Evolutionary conservation across 1,140 invertebrate species (phyloP), one percentile per base, ranked within the genome.

Genomic region (Andricus grossulariae): DNA sequence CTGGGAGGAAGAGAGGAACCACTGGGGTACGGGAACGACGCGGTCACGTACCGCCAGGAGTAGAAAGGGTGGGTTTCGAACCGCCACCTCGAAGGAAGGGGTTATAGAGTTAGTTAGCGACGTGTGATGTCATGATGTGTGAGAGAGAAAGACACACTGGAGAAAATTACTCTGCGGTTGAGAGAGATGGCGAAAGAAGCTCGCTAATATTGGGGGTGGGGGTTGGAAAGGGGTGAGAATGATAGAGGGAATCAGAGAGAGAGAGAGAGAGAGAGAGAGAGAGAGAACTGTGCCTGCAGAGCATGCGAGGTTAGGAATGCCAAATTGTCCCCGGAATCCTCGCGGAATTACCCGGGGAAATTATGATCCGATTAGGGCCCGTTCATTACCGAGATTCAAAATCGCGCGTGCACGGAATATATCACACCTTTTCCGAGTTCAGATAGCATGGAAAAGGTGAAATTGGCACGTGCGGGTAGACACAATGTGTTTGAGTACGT

Each of bases 31-130:
- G 77, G 80, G 79, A 66, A 49, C 70, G 82, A 79, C 81, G 83
- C 82, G 80, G 82, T 85, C 85, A 86, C 85, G 83, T 83, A 84
- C 75, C 78, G 74, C 75, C 80, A 81, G 72, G 79, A 85, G 78
- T 76, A 82, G 82, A 80, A 84, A 83, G 80, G 83, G 82, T 79
- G 78, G 83, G 78, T 55, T 79, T 73, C 78, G 72, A 79, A 84
- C 78, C 80, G 55, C 70, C 72, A 71, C 52, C 77, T 74, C 72
- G 25, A 32, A 73, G 75, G 77, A 83, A 83, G 76, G 84, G 81
- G 81, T 86, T 86, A 83, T 82, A 79, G 84, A 87, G 85, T 88
- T 88, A 89, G 84, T 88, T 88, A 87, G 85, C 80, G 81, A 86
- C 79, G 85, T 87, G 85, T 88, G 84, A 85, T 86, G 84, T 81